These are phyloP conservation scores for Nanorana parkeri DNA, from an alignment of 2,113 vertebrate species.

Conservation along the genomic window DNA sequence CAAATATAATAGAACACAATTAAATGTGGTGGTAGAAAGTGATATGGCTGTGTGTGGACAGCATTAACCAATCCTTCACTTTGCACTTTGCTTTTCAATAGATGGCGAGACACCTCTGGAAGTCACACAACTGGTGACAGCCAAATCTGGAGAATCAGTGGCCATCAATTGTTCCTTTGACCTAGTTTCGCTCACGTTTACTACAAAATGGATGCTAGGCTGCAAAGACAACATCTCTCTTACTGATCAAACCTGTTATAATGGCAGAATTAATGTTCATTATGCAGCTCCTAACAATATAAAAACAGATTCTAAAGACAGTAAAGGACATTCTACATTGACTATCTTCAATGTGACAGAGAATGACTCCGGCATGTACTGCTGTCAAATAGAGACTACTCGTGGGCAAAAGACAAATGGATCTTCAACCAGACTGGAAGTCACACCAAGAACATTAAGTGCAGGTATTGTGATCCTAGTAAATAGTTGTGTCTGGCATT, in stretches of 20 bases:
- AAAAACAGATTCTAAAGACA: too few species aligned
- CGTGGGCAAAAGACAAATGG: background rate
- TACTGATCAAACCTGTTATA: background rate
- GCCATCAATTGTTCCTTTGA: conserved; percentile 21
- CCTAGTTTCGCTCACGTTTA: background rate
- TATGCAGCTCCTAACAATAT: background rate
- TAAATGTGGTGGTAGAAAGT: too few species aligned
- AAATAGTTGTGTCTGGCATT: background rate
- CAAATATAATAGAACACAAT: too few species aligned
- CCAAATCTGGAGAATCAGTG: conserved; percentile 10
- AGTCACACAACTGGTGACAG: background rate
- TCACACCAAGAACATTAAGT: background rate
- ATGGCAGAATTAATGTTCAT: background rate
- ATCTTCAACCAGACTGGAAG: conserved; percentile 11
- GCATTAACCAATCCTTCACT: too few species aligned
- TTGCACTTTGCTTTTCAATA: background rate
- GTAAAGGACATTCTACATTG: background rate
- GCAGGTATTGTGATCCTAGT: conserved; percentile 22
- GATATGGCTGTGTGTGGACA: too few species aligned
- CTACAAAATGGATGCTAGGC: conserved; percentile 1
- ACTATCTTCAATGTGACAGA: conserved; percentile 7
- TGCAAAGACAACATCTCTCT: background rate
- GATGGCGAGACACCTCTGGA: background rate
- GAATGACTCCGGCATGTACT: conserved; percentile 26
- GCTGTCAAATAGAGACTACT: conserved; percentile 1